Conservation (phyloP, 2,797 vertebrate species). For the Peromyscus melanophrys region DNA sequence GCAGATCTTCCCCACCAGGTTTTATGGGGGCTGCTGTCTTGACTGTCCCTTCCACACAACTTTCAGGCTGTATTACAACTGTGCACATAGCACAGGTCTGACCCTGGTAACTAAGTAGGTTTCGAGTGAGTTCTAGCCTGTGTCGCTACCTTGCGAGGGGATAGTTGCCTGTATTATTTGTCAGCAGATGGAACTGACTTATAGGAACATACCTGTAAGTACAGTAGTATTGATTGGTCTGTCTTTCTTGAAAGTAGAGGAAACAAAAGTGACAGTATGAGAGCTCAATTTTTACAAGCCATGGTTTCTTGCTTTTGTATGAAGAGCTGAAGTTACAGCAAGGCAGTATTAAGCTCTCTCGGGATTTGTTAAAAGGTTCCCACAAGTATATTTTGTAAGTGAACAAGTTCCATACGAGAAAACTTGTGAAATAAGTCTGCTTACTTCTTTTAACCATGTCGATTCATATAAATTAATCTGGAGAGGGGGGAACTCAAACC, state of each 20-base stretch:
- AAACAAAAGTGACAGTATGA: constrained; percentile 12
- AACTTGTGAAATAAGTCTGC: neutral
- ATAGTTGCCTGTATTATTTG: constrained; percentile 36
- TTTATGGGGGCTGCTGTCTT: neutral
- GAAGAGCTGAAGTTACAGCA: constrained; percentile 24
- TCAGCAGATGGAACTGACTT: constrained; percentile 69
- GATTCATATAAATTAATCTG: constrained; percentile 52
- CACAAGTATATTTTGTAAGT: constrained; percentile 17
- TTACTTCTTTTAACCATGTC: constrained; percentile 16
- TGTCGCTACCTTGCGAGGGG: constrained; percentile 15
- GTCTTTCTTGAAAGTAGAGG: constrained; percentile 79
- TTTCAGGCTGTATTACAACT: neutral
- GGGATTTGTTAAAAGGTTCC: constrained; percentile 48
- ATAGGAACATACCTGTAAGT: constrained; percentile 81
- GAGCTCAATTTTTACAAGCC: constrained; percentile 72
- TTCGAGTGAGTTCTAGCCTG: constrained; percentile 43
- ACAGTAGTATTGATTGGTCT: constrained; percentile 78
- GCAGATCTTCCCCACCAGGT: neutral
- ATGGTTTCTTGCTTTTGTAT: constrained; percentile 26
- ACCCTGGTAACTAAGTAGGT: constrained; percentile 23
- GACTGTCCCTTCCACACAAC: neutral
- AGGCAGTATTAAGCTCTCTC: neutral
- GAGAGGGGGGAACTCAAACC: constrained; percentile 3
- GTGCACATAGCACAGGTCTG: neutral
- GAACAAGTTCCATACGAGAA: constrained; percentile 42